Evolutionary conservation across 2,888 invertebrate genomes (phyloP), one percentile per base, ranked within the genome.

Genomic region (Hybos culiciformis): DNA sequence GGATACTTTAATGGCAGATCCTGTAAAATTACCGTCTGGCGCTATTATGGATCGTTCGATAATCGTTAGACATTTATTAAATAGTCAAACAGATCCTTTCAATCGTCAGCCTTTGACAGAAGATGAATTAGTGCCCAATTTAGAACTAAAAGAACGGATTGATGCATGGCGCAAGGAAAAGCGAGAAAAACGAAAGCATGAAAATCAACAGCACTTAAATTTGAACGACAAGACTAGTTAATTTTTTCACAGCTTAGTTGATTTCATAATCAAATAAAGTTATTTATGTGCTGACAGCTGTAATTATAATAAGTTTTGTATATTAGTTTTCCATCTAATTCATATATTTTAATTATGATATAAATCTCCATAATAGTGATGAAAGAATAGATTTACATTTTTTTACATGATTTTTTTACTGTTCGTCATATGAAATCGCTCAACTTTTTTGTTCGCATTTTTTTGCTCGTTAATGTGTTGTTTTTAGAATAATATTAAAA

Each of bases 51-150:
- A 96, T 67, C 76, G 93, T 47, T 77, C 91, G 24, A 87, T 93
- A 52, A 96, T 96, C 48, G 76, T 90, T 60, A 75, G 94, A 49
- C 96, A 96, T 69, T 72, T 96, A 58, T 74, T 96, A 54, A 96
- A 96, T 68, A 93, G 93, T 56, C 85, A 83, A 56, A 96, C 94
- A 1, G 97, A 98, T 71, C 98, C 98, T 0, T 98, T 98, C 71
- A 97, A 93, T 67, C 74, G 98, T 47, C 94, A 94, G 65, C 84
- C 87, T 14, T 77, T 98, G 36, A 87, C 85, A 11, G 94, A 94
- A 67, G 91, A 92, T 57, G 88, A 93, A 78, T 73, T 98, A 40
- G 76, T 78, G 56, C 85, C 93, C 80, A 90, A 81, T 52, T 73
- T 75, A 41, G 91, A 91, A 57, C 70, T 93, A 49, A 91, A 88